Conservation (phyloP, 2,797 vertebrate genomes). For the Harpagifer antarcticus region DNA sequence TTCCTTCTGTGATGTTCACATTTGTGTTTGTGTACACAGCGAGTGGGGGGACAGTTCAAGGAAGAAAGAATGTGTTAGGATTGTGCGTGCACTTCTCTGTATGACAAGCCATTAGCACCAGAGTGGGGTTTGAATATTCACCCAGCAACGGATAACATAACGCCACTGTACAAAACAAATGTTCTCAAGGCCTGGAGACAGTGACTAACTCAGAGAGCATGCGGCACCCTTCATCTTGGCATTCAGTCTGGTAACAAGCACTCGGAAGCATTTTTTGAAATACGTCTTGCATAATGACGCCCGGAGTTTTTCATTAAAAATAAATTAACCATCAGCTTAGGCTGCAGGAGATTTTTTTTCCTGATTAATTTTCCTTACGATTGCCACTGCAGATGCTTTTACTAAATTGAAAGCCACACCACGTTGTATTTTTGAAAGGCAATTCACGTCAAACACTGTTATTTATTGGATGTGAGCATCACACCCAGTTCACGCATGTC, state of each 20-base stretch:
- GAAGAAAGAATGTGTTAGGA: constrained; percentile 25
- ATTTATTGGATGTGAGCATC: constrained; percentile 58
- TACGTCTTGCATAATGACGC: constrained; percentile 46
- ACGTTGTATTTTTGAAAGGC: constrained; percentile 37
- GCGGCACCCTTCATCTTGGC: constrained; percentile 34
- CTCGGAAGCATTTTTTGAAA: constrained; percentile 58
- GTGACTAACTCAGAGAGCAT: constrained; percentile 44
- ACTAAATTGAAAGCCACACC: constrained; percentile 61
- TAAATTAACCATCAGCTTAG: constrained; percentile 66
- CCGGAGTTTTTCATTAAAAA: constrained; percentile 63
- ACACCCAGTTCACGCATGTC: constrained; percentile 48
- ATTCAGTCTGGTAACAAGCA: constrained; percentile 38
- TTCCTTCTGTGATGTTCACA: constrained; percentile 48
- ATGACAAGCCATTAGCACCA: constrained; percentile 69
- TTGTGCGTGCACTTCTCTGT: constrained; percentile 35
- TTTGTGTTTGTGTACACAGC: constrained; percentile 34
- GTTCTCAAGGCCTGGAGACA: constrained; percentile 45
- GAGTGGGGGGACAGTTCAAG: constrained; percentile 28
- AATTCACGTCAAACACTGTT: constrained; percentile 35
- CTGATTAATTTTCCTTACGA: constrained; percentile 66
- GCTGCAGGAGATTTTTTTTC: constrained; percentile 53
- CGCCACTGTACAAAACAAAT: constrained; percentile 42
- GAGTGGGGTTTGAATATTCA: constrained; percentile 54
- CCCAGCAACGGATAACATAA: constrained; percentile 46
- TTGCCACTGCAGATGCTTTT: constrained; percentile 51